Evolutionary conservation across 2,888 invertebrate species (phyloP), one percentile per base, ranked within the genome.

Genomic region (Folsomia manolachei): DNA sequence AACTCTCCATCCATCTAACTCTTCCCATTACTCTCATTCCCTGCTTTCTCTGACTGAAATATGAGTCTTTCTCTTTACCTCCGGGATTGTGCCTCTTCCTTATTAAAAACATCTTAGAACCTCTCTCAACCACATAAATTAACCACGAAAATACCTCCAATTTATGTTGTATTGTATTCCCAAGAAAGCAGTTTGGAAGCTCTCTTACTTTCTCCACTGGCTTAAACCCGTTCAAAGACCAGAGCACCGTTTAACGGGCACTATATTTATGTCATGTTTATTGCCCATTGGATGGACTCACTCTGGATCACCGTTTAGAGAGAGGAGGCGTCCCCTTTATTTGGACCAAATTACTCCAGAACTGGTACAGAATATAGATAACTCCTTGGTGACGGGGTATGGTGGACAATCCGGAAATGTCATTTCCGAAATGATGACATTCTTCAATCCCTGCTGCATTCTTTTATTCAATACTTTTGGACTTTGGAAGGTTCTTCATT

Each of bases 91-190:
- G 4, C 18, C n/a, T 56, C 18, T 56, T 56, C 56, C 56, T 56
- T 56, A 56, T 56, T 56, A 56, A 56, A 56, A 56, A 56, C 56
- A 56, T 56, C 56, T 56, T 56, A 56, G 56, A 56, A 56, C 7
- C 56, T 56, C n/a, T n/a, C 19, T 7, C 56, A 56, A 56, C 56
- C 56, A 56, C 56, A 56, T 56, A 56, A 56, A 56, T 56, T 56
- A 56, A 56, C 56, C 56, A 56, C 56, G 39, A 9, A 9, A 14
- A 14, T 21, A 7, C 4, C 21, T 56, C 56, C 56, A 39, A n/a
- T 39, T 39, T 39, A 39, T 4, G 39, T 19, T 56, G 18, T 19
- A 19, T 21, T 56, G 18, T 56, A 56, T 56, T 56, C 56, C 56
- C 56, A 4, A 14, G 56, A 56, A 56, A 56, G 19, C 56, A 56